Percentiles rank a stretch among this genome's conserved stretches.
phyloP scores from a whole-genome alignment of 1,140 invertebrate genomes.

The Drosophila lacteicornis region DNA sequence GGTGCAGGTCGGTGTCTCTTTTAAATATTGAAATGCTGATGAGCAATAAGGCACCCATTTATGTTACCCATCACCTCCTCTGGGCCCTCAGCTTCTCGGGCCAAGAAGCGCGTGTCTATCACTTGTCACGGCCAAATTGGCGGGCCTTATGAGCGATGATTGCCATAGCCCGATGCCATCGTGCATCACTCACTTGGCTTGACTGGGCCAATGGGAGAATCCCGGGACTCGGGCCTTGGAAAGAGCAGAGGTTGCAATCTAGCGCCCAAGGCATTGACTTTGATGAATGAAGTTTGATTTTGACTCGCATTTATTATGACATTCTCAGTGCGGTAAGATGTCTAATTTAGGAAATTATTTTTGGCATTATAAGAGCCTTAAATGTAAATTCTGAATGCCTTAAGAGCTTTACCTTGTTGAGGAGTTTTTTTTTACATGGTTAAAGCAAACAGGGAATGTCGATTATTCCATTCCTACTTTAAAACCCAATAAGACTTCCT shows the following conservation, averaged over 20 bases:
- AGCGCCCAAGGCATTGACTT: slow-evolving; percentile 54
- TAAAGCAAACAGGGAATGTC: too few species aligned
- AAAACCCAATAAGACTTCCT: too few species aligned
- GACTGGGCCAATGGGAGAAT: neutral
- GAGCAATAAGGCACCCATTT: slow-evolving; percentile 48
- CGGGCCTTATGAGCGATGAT: slow-evolving; percentile 77
- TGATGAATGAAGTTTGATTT: slow-evolving; percentile 76
- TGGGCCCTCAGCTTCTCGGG: slow-evolving; percentile 34
- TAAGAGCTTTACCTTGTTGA: neutral
- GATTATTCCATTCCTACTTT: too few species aligned
- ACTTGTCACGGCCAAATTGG: slow-evolving; percentile 78
- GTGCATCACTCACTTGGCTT: slow-evolving; percentile 57
- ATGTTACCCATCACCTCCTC: slow-evolving; percentile 24
- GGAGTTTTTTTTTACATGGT: too few species aligned
- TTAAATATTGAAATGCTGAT: slow-evolving; percentile 70
- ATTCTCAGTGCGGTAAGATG: slow-evolving; percentile 15
- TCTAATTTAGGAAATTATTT: slow-evolving; percentile 6
- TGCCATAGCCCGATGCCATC: slow-evolving; percentile 53
- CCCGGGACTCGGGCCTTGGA: neutral
- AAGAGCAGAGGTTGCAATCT: slow-evolving; percentile 28
- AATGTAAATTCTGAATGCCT: neutral
- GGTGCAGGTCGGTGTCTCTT: slow-evolving; percentile 47
- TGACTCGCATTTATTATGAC: slow-evolving; percentile 55
- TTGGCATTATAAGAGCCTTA: neutral
- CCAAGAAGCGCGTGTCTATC: slow-evolving; percentile 65